Conservation (phyloP, 2,113 vertebrate genomes). For the Pholis gunnellus region DNA sequence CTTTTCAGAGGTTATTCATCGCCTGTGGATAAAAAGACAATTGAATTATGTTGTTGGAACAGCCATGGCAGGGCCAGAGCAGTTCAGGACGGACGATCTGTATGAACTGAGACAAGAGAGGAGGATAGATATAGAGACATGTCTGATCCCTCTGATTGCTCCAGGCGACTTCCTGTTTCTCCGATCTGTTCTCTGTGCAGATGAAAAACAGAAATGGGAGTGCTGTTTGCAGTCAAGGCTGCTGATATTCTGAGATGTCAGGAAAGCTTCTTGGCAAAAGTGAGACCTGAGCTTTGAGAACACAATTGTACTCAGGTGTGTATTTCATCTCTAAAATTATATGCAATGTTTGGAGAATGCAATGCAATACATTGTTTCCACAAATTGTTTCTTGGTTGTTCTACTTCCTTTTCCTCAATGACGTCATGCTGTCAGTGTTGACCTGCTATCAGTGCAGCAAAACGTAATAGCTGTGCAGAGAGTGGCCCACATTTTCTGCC, state of each 20-base stretch:
- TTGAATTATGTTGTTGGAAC: constrained; percentile 72
- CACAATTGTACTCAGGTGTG: constrained; percentile 14
- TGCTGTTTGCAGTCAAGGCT: constrained; percentile 14
- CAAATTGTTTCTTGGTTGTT: constrained; percentile 27
- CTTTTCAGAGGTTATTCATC: constrained; percentile 68
- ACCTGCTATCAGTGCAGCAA: constrained; percentile 10
- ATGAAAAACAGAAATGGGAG: constrained; percentile 53
- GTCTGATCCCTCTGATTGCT: constrained; percentile 45
- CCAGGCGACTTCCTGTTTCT: constrained; percentile 50
- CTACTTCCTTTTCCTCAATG: constrained; percentile 43
- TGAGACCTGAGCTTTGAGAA: constrained; percentile 1
- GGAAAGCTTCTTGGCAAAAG: constrained; percentile 19
- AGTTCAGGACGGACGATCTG: constrained; percentile 45
- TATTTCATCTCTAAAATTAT: neutral
- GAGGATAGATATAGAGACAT: constrained; percentile 48
- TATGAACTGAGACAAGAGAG: constrained; percentile 45
- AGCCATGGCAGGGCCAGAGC: constrained; percentile 30
- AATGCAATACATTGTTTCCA: neutral
- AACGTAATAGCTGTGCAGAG: neutral
- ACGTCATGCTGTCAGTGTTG: constrained; percentile 49
- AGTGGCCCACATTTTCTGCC: neutral
- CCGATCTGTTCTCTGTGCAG: constrained; percentile 27
- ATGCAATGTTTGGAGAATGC: neutral
- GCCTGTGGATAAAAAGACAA: constrained; percentile 74
- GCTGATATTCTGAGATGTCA: constrained; percentile 22